Evolutionary conservation across 2,888 invertebrate genomes (phyloP).

Genomic region (Alloscopus bannaensis): DNA sequence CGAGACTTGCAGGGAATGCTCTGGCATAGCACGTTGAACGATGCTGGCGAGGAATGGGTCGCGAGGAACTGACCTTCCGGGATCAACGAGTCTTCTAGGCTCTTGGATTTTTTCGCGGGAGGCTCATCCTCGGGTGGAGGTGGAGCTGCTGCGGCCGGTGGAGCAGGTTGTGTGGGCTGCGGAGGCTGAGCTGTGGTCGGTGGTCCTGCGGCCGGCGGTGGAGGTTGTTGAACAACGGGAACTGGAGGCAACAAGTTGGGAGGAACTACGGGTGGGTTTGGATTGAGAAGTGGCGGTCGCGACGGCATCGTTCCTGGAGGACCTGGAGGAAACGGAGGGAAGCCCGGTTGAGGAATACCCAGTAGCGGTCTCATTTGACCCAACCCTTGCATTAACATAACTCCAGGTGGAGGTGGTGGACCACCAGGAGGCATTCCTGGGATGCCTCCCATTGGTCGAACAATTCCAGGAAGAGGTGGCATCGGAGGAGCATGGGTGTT

Average conservation of each 20-base stretch:
- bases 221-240: conserved; percentile 35
- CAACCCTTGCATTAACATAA: conserved; percentile 81
- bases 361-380: conserved; percentile 68
- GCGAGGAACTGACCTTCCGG: conserved; percentile 89
- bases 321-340: conserved; percentile 66
- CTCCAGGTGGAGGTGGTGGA: conserved; percentile 77
- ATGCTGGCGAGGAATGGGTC: conserved; percentile 85
- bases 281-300: conserved; percentile 78
- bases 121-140: conserved; percentile 87
- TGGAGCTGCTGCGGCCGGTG: conserved; percentile 54
- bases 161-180: conserved; percentile 43
- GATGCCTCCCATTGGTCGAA: conserved; percentile 69
- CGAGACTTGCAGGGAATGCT: too few species aligned
- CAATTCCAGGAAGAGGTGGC: conserved; percentile 75
- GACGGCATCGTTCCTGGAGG: conserved; percentile 64
- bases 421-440: conserved; percentile 75
- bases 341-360: conserved; percentile 68
- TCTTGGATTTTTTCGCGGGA: conserved; percentile 89
- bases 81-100: conserved; percentile 90
- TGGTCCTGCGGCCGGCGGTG: conserved; percentile 18
- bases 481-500: conserved; percentile 68
- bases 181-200: conserved; percentile 36
- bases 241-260: conserved; percentile 40
- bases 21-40: conserved; percentile 89
- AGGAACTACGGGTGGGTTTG: conserved; percentile 74